Conservation (phyloP, 30 jellyfish, hydroid and myxozoan species). For the Pseudorhiza aurosa region DNA sequence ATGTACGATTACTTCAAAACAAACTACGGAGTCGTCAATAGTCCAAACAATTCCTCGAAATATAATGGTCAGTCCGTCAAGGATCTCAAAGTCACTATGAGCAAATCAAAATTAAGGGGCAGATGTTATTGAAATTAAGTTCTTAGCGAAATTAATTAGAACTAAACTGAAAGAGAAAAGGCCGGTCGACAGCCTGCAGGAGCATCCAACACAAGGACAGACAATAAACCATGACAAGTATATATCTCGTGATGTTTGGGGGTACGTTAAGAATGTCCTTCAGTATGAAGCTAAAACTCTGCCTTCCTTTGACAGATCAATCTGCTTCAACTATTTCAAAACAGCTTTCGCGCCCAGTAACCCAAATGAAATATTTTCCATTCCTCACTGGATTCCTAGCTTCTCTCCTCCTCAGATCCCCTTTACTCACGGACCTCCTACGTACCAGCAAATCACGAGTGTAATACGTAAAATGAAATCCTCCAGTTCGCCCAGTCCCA, state of each 20-base stretch:
- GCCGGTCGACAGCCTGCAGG: too few species aligned
- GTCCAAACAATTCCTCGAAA: not conserved
- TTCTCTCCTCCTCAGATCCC: not conserved
- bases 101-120: not conserved
- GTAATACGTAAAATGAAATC: not conserved
- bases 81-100: too few species aligned
- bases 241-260: too few species aligned
- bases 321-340: too few species aligned
- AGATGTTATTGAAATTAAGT: not conserved
- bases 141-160: too few species aligned
- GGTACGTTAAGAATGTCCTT: too few species aligned
- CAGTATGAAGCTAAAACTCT: not conserved
- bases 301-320: too few species aligned
- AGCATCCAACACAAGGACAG: too few species aligned
- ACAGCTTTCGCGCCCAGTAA: not conserved
- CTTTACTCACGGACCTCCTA: conserved; percentile 8
- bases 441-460: not conserved
- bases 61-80: too few species aligned
- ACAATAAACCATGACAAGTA: too few species aligned
- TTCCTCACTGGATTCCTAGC: conserved; percentile 14
- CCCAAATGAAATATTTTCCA: not conserved
- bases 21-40: not conserved
- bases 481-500: conserved; percentile 23
- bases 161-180: too few species aligned
- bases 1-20: not conserved